Evolutionary conservation across 2,888 invertebrate genomes (phyloP), one percentile per base, ranked within the genome.

Genomic region (Synanthedon vespiformis): DNA sequence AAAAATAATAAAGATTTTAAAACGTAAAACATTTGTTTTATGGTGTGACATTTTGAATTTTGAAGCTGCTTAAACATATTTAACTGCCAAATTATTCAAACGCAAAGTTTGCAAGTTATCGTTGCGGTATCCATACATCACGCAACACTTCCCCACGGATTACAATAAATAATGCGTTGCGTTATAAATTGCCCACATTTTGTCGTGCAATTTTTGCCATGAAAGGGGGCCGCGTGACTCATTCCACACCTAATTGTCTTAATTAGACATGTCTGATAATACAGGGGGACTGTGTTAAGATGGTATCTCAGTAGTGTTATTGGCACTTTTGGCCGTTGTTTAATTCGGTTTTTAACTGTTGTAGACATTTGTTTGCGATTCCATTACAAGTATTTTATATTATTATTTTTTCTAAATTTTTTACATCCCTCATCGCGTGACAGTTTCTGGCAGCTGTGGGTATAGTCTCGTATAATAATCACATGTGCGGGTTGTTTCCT

Each of bases 101-200:
- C 34, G 34, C 6, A 34, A 34, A 34, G 34, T 34, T 34, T 34
- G 34, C 34, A 34, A 34, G 34, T 34, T 34, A 34, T 34, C 34
- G 8, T 34, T 34, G 10, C 34, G 34, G 34, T 34, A 34, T 34
- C 34, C 34, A n/a, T 44, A 14, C 14, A 13, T 44, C 44, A 44
- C 44, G 13, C 44, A n/a, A 44, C n/a, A 44, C 44, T 34, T 34
- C 34, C 44, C 44, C 44, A 44, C 44, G 44, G 44, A 44, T 44
- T 44, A 44, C 44, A 44, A 13, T 44, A 44, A 44, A 44, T 44
- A 44, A 44, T 44, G 44, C 44, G 44, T 44, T 44, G n/a, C 44
- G 60, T 56, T 58, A 51, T 56, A 57, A 59, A 59, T 52, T 52
- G 56, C 59, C 59, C 59, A 54, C 57, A 60, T 59, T 51, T 18